These are phyloP conservation scores for Aporrectodea caliginosa DNA, from an alignment of 1,140 invertebrate species.

Conservation along the genomic window DNA sequence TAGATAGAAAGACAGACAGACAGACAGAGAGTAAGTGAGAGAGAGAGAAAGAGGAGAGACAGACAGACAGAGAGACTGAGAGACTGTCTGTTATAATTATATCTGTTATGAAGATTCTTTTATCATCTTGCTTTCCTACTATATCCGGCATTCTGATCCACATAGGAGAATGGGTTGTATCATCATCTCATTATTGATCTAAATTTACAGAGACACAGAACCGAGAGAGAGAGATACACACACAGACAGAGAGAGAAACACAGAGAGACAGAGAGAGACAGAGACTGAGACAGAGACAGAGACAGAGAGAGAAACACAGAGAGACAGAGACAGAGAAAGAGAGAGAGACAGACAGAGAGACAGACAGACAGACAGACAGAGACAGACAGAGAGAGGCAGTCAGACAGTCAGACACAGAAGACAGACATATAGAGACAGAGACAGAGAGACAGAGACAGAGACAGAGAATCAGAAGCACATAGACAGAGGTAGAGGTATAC, in stretches of 20 bases:
- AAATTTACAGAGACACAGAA: no score
- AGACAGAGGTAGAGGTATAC: not conserved
- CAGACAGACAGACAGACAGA: not conserved
- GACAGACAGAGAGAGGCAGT: not conserved
- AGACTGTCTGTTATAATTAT: no score
- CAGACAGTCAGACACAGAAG: not conserved
- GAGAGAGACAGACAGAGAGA: slow-evolving; percentile 25
- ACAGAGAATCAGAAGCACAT: not conserved
- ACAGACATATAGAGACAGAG: slow-evolving; percentile 19
- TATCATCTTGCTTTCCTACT: no score
- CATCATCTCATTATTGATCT: no score
- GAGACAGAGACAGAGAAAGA: slow-evolving; percentile 23
- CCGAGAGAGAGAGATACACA: not conserved
- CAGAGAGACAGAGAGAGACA: slow-evolving; percentile 16
- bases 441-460: slow-evolving; percentile 25
- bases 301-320: slow-evolving; percentile 21
- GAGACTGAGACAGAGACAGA: slow-evolving; percentile 17
- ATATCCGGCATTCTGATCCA: no score
- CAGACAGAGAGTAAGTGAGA: no score
- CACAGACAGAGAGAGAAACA: not conserved
- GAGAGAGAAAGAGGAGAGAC: no score
- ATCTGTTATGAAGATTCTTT: no score
- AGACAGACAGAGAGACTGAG: no score
- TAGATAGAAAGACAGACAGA: no score
- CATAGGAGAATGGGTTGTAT: no score